Conservation (phyloP, 2,797 vertebrate species). For the Catostomus latipinnis region DNA sequence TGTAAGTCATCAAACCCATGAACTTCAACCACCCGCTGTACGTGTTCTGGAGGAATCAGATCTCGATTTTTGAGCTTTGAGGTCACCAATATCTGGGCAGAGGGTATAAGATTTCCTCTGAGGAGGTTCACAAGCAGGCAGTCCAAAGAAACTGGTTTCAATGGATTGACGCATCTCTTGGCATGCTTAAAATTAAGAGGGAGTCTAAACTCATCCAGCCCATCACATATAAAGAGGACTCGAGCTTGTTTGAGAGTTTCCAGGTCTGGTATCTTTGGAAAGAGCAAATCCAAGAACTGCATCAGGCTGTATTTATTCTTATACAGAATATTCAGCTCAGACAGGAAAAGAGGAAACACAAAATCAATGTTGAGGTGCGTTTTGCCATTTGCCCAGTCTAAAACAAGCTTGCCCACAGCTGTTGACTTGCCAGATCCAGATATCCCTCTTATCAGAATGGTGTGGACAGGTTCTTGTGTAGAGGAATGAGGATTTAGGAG, state of each 20-base stretch:
- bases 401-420: conserved; percentile 10
- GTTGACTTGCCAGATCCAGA: conserved; percentile 18
- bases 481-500: neutral
- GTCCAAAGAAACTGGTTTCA: neutral
- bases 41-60: conserved; percentile 7
- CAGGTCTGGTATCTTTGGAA: conserved; percentile 5
- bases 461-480: too few relatives aligned
- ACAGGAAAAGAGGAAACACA: neutral
- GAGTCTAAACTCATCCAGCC: neutral
- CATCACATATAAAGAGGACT: conserved; percentile 26
- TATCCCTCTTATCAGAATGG: neutral
- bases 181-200: neutral
- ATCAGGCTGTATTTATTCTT: neutral
- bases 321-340: too few relatives aligned
- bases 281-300: neutral
- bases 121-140: too few relatives aligned
- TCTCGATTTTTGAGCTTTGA: neutral
- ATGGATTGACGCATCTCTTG: conserved; percentile 1
- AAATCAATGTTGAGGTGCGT: conserved; percentile 21
- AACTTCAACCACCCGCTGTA: conserved; percentile 23
- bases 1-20: conserved; percentile 10
- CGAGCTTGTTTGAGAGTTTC: neutral
- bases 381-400: conserved; percentile 15
- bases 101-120: neutral
- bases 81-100: conserved; percentile 8